Base-by-base conservation (phyloP, 2,888 invertebrate species). In the Leucoptera coffeella region DNA sequence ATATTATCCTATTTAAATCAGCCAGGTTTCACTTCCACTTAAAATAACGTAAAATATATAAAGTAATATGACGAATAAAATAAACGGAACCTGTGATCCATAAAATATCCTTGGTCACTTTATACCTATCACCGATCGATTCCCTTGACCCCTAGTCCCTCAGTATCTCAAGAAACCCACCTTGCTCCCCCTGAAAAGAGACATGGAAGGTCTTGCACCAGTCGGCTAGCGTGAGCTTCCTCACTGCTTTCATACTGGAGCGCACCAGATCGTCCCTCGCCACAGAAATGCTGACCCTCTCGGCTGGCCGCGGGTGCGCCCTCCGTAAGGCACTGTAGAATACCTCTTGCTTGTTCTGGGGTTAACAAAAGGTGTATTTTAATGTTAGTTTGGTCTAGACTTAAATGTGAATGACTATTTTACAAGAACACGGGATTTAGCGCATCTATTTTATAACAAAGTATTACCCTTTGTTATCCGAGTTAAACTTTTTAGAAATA, bases 201-300 rank as follows among this genome's bases (percentile, higher is more conserved):
- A 94, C 83, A 64, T 94, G 93, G 54, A 94, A 93, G 69, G 87
- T 91, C 47, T 86, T 80, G 58, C 92, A 93, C 94, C 94, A 95
- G 64, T 94, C 93, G 28, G 82, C 80, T n/a, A 87, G 79, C 76
- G 75, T 71, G 64, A 91, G 90, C 45, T 83, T 80, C 42, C 85
- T 83, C 2, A 90, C 90, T 22, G 87, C 83, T 60, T 89, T 91
- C 72, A 91, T 82, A 47, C 79, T 80, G 43, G 84, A 83, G 48
- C 90, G 85, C 27, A 93, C 59, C 29, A 94, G 75, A 41, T 85
- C 85, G 13, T 87, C 80, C 28, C 94, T 73, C 34, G 80, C 74
- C 30, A 93, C 85, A 52, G 87, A 54, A 95, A 71, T 10, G 82
- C 74, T 24, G 20, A 90, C 56, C 52, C 87, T 87, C 45, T 91